phyloP scores from a whole-genome alignment of 1,140 invertebrate species.

The Bombus fervidus region DNA sequence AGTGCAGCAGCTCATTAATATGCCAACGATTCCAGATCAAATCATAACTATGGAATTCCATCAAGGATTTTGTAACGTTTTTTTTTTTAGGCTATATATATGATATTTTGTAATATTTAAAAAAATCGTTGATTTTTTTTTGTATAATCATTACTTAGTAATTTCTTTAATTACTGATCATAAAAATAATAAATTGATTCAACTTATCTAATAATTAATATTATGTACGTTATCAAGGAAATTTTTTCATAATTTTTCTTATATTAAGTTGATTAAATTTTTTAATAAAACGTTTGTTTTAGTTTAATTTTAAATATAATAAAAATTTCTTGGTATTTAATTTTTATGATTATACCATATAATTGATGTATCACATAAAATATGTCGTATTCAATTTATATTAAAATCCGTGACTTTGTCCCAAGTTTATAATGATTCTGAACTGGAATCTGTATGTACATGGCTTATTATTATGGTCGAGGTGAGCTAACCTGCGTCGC shows the following conservation, averaged over 20 bases:
- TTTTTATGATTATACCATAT: background rate
- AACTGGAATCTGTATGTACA: constrained; percentile 42
- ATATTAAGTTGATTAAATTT: background rate
- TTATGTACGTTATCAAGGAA: background rate
- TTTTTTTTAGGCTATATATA: background rate
- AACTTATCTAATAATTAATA: background rate
- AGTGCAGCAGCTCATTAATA: constrained; percentile 64
- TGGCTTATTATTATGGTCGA: constrained; percentile 72
- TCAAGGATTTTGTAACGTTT: constrained; percentile 15
- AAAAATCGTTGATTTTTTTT: background rate
- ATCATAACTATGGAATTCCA: constrained; percentile 20
- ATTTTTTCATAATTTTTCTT: background rate
- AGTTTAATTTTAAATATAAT: no score
- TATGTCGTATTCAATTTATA: background rate
- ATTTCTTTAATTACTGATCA: background rate
- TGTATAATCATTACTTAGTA: background rate
- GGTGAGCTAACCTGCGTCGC: constrained; percentile 83
- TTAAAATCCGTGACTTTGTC: constrained; percentile 16
- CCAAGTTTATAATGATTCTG: constrained; percentile 19
- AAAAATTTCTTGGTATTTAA: background rate
- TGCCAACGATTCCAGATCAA: constrained; percentile 31
- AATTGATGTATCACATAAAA: background rate
- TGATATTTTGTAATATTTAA: background rate
- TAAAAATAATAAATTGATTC: background rate
- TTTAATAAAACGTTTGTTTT: background rate